A percentile compares a stretch with the other conserved stretches of the same genome.
These are phyloP conservation scores for Megaceryle torquata DNA, from an alignment of 2,113 vertebrate genomes.

Conservation along the genomic window DNA sequence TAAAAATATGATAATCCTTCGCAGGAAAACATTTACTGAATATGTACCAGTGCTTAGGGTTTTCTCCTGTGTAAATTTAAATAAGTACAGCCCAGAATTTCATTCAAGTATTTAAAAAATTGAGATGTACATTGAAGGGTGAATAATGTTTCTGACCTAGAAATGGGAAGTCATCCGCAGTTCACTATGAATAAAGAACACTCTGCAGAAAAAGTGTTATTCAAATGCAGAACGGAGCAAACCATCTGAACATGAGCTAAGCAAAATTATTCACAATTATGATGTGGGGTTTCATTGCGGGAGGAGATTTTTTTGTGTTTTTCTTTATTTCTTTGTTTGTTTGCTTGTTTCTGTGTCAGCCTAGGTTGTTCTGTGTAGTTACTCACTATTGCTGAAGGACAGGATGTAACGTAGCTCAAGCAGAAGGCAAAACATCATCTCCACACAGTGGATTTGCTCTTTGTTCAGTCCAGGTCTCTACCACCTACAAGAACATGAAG, in stretches of 20 bases:
- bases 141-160: constrained; percentile 46
- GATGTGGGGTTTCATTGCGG: no score
- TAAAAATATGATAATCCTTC: background rate
- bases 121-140: background rate
- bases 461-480: background rate
- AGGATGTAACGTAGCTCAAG: background rate
- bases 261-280: background rate
- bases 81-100: background rate
- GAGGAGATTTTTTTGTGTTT: background rate
- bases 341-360: background rate
- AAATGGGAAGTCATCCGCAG: constrained; percentile 18
- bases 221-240: background rate
- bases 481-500: background rate
- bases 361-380: background rate
- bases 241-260: background rate
- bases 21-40: background rate
- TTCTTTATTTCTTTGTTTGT: background rate
- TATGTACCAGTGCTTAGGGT: background rate
- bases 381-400: background rate
- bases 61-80: background rate
- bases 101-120: background rate
- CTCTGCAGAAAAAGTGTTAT: background rate
- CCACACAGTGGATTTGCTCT: background rate
- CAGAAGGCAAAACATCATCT: background rate
- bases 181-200: background rate